Conservation (phyloP, 2,797 vertebrate genomes). For the Aulostomus chinensis region DNA sequence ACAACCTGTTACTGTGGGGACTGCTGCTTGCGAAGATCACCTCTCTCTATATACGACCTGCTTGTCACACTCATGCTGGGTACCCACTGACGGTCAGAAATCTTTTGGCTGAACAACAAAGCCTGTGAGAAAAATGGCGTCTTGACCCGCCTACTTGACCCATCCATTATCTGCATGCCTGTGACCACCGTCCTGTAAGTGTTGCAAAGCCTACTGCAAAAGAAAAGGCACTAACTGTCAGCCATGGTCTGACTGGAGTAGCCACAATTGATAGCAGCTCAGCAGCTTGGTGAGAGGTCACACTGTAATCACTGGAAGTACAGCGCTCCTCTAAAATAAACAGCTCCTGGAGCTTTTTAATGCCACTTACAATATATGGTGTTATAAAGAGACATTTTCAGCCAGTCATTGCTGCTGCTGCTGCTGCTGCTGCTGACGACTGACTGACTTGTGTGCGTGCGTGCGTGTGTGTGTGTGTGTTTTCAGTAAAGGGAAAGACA, state of each 20-base stretch:
- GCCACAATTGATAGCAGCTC: slow-evolving; percentile 58
- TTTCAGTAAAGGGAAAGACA: slow-evolving; percentile 1
- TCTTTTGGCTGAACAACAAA: slow-evolving; percentile 23
- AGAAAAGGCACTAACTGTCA: slow-evolving; percentile 50
- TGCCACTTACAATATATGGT: too few relatives aligned
- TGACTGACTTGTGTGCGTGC: slow-evolving; percentile 4
- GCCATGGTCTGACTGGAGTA: slow-evolving; percentile 24
- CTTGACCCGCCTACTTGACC: slow-evolving; percentile 43
- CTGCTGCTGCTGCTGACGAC: too few relatives aligned
- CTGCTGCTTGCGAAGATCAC: slow-evolving; percentile 15
- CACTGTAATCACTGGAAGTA: slow-evolving; percentile 55
- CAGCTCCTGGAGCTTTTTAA: slow-evolving; percentile 41
- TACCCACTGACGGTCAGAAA: slow-evolving; percentile 9
- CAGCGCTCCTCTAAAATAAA: slow-evolving; percentile 50
- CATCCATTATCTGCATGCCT: slow-evolving; percentile 55
- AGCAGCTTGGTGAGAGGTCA: slow-evolving; percentile 58
- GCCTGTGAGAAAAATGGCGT: slow-evolving; percentile 21
- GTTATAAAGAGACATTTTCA: too few relatives aligned
- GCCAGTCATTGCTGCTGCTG: too few relatives aligned
- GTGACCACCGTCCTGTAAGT: slow-evolving; percentile 46
- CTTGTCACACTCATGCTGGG: slow-evolving; percentile 9
- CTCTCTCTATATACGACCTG: neutral
- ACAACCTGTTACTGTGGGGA: slow-evolving; percentile 29
- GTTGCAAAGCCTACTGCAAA: too few relatives aligned
- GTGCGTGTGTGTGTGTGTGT: slow-evolving; percentile 19